phyloP scores from a whole-genome alignment of 1,140 invertebrate genomes.

The Neodiprion lecontei region DNA sequence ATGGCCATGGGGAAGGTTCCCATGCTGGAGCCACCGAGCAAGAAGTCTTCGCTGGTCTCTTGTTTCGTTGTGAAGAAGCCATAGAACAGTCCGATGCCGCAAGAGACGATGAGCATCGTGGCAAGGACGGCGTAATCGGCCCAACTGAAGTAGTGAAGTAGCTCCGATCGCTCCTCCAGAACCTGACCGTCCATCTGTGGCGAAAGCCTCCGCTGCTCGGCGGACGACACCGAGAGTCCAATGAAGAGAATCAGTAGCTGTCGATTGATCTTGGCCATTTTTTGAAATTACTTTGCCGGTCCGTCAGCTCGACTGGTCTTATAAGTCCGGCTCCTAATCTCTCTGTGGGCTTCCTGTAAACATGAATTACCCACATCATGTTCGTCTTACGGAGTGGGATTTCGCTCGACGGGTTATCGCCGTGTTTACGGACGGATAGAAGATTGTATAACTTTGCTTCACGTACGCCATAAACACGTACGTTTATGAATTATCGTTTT shows the following conservation, averaged over 20 bases:
- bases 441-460: neutral
- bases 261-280: conserved; percentile 40
- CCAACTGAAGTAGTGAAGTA: conserved; percentile 65
- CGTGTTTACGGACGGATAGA: neutral
- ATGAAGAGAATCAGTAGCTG: conserved; percentile 48
- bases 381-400: too few species aligned
- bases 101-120: conserved; percentile 74
- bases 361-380: too few species aligned
- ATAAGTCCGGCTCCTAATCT: too few species aligned
- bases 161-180: conserved; percentile 33
- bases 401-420: too few species aligned
- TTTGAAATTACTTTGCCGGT: neutral
- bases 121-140: conserved; percentile 75
- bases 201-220: conserved; percentile 45
- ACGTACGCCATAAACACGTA: neutral
- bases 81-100: conserved; percentile 82
- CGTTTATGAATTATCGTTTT: neutral
- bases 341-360: too few species aligned
- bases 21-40: conserved; percentile 78
- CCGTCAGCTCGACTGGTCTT: too few species aligned
- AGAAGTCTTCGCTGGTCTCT: conserved; percentile 77
- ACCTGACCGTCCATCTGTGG: conserved; percentile 16
- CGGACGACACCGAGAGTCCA: conserved; percentile 48
- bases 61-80: conserved; percentile 78
- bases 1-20: conserved; percentile 80